Conservation (phyloP, 2,797 vertebrate genomes). For the Falco peregrinus region DNA sequence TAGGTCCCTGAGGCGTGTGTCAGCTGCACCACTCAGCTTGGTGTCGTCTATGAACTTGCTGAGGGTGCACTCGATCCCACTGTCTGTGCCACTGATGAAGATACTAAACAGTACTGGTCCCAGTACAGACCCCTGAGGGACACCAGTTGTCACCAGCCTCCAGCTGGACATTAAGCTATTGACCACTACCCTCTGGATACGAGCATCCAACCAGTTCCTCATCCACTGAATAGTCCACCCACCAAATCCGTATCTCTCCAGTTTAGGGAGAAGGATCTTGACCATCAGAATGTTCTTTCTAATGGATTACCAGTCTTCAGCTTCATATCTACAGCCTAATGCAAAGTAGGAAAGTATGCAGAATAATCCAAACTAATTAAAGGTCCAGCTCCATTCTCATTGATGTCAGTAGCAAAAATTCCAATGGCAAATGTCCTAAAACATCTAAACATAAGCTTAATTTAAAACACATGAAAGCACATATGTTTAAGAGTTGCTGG, state of each 20-base stretch:
- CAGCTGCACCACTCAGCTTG: background rate
- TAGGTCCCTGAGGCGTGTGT: background rate
- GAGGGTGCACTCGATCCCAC: background rate
- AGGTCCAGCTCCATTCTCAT: background rate
- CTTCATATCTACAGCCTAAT: background rate
- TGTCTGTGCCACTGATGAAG: too few species aligned
- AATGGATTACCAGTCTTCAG: background rate
- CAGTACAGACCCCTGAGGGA: background rate
- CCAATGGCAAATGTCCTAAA: conserved; percentile 34
- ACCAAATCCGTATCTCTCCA: too few species aligned
- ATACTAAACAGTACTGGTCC: background rate
- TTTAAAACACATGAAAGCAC: conserved; percentile 16
- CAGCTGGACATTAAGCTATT: background rate
- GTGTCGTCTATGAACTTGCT: background rate
- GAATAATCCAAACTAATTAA: conserved; percentile 19
- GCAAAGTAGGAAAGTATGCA: background rate
- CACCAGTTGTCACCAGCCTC: background rate
- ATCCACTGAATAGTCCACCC: too few species aligned
- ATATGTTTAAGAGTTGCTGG: background rate
- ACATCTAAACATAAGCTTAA: conserved; percentile 23
- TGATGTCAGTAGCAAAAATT: conserved; percentile 48
- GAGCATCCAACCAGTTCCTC: background rate
- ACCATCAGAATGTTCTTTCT: background rate
- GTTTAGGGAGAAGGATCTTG: background rate
- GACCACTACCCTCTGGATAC: background rate